Evolutionary conservation across 2,113 vertebrate genomes (phyloP), one percentile per base, ranked within the genome.

Genomic region (Strix aluco): DNA sequence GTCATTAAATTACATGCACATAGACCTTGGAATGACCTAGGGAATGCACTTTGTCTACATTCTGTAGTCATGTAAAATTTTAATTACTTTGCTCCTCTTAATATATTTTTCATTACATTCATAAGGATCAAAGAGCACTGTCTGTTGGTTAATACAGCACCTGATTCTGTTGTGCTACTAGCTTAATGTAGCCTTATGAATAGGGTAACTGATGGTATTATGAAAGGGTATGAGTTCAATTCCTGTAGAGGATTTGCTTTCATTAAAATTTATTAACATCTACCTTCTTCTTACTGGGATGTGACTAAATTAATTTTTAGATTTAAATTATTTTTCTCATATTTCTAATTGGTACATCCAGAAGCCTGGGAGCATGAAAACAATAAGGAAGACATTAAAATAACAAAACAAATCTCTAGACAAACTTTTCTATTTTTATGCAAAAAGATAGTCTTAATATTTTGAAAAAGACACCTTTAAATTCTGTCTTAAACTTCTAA

Each of bases 41-140:
- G 85, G 94, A 90, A 73, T 63, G 46, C 7, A 86, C n/a, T 94
- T 96, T 26, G 9, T 90, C 75, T 95, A 61, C 57, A 92, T 88
- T 84, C 86, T 38, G 57, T 46, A 90, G 70, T 74, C 23, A 92
- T 86, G 84, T n/a, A 88, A 92, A 94, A 92, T 81, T 90, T 86
- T 97, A 95, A 97, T 97, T 97, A 96, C 85, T 97, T 95, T 93
- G 66, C 23, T 86, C 19, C 38, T 92, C 86, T 86, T 89, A 97
- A 93, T 97, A 93, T 95, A 75, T 81, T 97, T 96, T 94, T 97
- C 97, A 97, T 97, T 95, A 49, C 75, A 73, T 96, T 93, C 91
- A 79, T 93, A 91, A 92, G 62, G 73, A 89, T 86, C 61, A 73
- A 91, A 79, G 61, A 94, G 23, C 79, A 96, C 92, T 46, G 96